Evolutionary conservation across 2,113 vertebrate genomes (phyloP).

Genomic region (Rattus rattus): DNA sequence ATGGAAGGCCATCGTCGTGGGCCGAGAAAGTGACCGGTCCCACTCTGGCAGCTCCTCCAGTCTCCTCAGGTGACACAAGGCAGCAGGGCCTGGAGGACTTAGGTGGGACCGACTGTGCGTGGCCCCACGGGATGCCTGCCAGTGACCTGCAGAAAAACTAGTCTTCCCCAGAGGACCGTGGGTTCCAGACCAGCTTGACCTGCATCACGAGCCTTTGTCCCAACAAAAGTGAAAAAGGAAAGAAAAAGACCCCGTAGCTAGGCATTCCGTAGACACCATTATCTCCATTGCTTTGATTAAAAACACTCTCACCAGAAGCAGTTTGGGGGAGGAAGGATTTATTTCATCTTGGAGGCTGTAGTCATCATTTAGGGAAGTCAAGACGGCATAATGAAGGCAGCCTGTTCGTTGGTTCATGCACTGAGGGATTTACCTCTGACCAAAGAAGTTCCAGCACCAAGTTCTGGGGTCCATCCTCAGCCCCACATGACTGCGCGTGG

Average conservation of each 20-base stretch:
- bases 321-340: background rate
- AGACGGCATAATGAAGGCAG: background rate
- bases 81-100: accelerated
- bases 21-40: constrained; percentile 92
- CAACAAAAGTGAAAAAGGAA: background rate
- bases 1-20: constrained; percentile 91
- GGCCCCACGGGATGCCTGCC: background rate
- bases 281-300: background rate
- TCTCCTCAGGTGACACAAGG: constrained; percentile 90
- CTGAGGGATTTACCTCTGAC: background rate
- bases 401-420: background rate
- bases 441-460: too few species aligned
- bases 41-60: constrained; percentile 93
- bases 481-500: too few species aligned
- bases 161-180: background rate
- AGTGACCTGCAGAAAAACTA: background rate
- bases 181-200: background rate
- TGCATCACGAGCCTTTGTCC: too few species aligned
- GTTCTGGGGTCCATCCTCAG: background rate
- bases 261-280: too few species aligned
- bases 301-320: background rate
- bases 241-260: background rate
- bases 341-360: background rate
- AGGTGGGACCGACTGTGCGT: accelerated
- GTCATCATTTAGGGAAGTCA: background rate